phyloP scores from a whole-genome alignment of 2,113 vertebrate genomes.

The Myxocyprinus asiaticus region DNA sequence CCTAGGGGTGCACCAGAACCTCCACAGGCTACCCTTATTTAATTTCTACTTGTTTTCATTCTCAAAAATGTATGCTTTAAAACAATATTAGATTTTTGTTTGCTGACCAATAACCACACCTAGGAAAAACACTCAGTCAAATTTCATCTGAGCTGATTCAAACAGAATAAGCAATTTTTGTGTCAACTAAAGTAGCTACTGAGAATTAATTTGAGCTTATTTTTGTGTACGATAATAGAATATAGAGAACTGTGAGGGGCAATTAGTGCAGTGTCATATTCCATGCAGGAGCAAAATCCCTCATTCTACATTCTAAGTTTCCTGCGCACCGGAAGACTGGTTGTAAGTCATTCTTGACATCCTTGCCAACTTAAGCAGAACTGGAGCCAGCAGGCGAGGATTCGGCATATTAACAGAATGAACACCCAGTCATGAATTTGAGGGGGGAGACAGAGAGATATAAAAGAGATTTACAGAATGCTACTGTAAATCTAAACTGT shows the following conservation, averaged over 20 bases:
- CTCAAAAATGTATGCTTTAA: too few relatives aligned
- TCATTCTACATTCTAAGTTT: slow-evolving; percentile 28
- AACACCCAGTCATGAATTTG: slow-evolving; percentile 30
- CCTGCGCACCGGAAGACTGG: not conserved
- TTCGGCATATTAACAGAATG: slow-evolving; percentile 41
- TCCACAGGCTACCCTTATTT: too few relatives aligned
- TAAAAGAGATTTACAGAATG: slow-evolving; percentile 23
- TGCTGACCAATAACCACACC: slow-evolving; percentile 11
- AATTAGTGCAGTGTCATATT: slow-evolving; percentile 40
- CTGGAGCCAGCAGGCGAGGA: slow-evolving; percentile 27
- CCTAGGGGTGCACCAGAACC: too few relatives aligned
- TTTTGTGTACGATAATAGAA: slow-evolving; percentile 15
- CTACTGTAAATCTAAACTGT: slow-evolving; percentile 15
- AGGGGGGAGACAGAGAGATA: slow-evolving; percentile 22
- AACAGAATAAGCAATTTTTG: slow-evolving; percentile 11
- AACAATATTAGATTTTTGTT: not conserved
- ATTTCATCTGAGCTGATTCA: slow-evolving; percentile 23
- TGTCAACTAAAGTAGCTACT: slow-evolving; percentile 14
- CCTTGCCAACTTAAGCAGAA: slow-evolving; percentile 47
- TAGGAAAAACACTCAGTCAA: slow-evolving; percentile 29
- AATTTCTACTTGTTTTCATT: too few relatives aligned
- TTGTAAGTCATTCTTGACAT: slow-evolving; percentile 36
- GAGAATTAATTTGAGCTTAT: slow-evolving; percentile 9
- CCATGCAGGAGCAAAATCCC: slow-evolving; percentile 27
- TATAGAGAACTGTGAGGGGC: not conserved